Evolutionary conservation across 1,140 invertebrate genomes (phyloP).

Genomic region (Drosophila novamexicana): DNA sequence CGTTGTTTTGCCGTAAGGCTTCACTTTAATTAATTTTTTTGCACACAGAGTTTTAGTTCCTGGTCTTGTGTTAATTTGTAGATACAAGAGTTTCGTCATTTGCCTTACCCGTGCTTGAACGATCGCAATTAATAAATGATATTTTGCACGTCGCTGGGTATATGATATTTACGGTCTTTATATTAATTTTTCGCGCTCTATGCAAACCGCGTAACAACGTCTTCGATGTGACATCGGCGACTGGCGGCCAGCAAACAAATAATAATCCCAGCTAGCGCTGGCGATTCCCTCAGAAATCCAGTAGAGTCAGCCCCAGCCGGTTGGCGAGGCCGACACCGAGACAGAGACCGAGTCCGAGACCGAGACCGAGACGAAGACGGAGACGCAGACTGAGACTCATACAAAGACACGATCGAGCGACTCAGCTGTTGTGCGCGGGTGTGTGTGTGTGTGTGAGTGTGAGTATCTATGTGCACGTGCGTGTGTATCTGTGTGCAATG

Average conservation of each 20-base stretch:
- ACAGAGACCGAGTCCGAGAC: background rate
- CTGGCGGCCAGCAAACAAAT: constrained; percentile 69
- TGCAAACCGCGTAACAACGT: constrained; percentile 61
- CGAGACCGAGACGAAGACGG: background rate
- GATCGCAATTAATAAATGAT: constrained; percentile 13
- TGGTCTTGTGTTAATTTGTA: constrained; percentile 7
- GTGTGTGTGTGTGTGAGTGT: constrained; percentile 11
- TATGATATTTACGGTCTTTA: constrained; percentile 9
- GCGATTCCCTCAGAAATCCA: constrained; percentile 62
- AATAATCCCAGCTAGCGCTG: constrained; percentile 66
- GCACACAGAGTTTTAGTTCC: constrained; percentile 3
- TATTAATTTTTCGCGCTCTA: constrained; percentile 42
- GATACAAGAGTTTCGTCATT: background rate
- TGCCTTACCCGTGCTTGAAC: constrained; percentile 19
- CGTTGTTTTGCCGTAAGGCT: background rate
- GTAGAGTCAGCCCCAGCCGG: constrained; percentile 43
- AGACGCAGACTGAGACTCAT: constrained; percentile 13
- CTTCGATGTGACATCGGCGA: constrained; percentile 77
- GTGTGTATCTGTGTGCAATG: constrained; percentile 49
- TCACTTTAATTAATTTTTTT: background rate
- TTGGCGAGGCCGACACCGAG: constrained; percentile 20
- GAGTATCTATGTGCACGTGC: constrained; percentile 28
- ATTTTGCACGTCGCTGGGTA: constrained; percentile 12
- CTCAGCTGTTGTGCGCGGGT: constrained; percentile 51
- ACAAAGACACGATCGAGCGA: constrained; percentile 69